Percentiles rank a stretch among this genome's conserved stretches.
These are phyloP conservation scores for Fulmarus glacialis DNA, from an alignment of 2,113 vertebrate genomes.

Conservation along the genomic window DNA sequence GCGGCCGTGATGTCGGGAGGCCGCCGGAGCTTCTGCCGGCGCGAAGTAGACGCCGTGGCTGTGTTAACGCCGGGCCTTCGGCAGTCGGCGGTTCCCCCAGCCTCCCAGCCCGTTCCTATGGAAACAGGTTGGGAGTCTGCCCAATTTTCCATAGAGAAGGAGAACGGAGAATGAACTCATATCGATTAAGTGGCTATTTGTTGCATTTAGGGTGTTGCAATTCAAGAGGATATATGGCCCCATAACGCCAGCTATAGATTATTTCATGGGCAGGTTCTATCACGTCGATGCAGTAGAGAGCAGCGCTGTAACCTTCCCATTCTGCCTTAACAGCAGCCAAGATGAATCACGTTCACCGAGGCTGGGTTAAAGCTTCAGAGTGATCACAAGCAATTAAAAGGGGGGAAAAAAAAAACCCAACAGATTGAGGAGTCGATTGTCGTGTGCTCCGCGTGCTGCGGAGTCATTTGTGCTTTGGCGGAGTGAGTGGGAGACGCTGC, in stretches of 20 bases:
- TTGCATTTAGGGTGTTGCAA: neutral
- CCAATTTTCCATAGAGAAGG: neutral
- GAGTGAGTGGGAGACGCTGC: neutral
- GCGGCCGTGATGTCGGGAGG: neutral
- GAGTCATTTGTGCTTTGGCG: fast-evolving
- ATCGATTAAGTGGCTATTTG: neutral
- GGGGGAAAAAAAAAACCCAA: no score
- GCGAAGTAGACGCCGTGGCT: neutral
- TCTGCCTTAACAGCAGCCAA: neutral
- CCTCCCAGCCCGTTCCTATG: neutral
- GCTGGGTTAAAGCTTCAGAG: neutral
- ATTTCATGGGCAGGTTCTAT: neutral
- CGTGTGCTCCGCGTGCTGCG: neutral
- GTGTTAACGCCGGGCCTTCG: neutral
- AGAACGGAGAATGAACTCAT: neutral
- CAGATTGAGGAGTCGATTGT: neutral
- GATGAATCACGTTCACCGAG: neutral
- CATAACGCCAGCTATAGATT: neutral
- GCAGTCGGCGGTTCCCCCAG: neutral
- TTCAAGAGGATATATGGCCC: neutral
- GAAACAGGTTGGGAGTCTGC: neutral
- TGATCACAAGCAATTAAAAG: neutral
- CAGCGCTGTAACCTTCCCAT: fast-evolving
- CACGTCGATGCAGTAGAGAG: fast-evolving
- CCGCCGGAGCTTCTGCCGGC: neutral